phyloP scores from a whole-genome alignment of 2,888 invertebrate species.

The Aquatica leii region DNA sequence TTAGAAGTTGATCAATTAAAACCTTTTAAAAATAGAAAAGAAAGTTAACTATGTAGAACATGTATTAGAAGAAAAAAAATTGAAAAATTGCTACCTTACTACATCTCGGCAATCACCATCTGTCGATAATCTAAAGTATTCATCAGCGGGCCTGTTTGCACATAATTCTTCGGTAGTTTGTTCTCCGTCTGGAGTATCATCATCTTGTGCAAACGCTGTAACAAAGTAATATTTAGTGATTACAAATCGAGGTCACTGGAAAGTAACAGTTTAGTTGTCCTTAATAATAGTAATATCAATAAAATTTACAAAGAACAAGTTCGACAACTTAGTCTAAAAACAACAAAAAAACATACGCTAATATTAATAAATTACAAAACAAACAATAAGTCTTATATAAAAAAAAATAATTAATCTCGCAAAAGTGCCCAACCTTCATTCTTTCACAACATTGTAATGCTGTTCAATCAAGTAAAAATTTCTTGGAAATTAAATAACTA shows the following conservation, averaged over 20 bases:
- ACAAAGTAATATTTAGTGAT: conserved; percentile 20
- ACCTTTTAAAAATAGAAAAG: too few relatives aligned
- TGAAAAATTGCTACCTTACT: conserved; percentile 72
- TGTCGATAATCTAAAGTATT: conserved; percentile 86
- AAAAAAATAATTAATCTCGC: too few relatives aligned
- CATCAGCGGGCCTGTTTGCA: conserved; percentile 86
- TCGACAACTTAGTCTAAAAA: background rate
- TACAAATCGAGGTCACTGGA: conserved; percentile 21
- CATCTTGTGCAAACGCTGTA: conserved; percentile 72
- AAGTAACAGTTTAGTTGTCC: conserved; percentile 9
- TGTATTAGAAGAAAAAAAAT: background rate
- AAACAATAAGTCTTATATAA: background rate
- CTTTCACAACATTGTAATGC: conserved; percentile 9
- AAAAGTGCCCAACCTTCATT: conserved; percentile 13
- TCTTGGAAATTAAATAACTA: conserved; percentile 10
- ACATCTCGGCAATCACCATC: conserved; percentile 93
- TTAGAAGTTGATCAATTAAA: too few relatives aligned
- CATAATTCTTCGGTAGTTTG: conserved; percentile 83
- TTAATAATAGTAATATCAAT: background rate
- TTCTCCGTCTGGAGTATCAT: conserved; percentile 67
- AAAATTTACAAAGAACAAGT: too few relatives aligned
- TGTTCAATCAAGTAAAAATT: background rate
- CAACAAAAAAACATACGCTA: background rate
- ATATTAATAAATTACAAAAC: background rate
- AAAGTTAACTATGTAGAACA: conserved; percentile 11